phyloP scores from a whole-genome alignment of 2,113 vertebrate genomes.

The Suricata suricatta region DNA sequence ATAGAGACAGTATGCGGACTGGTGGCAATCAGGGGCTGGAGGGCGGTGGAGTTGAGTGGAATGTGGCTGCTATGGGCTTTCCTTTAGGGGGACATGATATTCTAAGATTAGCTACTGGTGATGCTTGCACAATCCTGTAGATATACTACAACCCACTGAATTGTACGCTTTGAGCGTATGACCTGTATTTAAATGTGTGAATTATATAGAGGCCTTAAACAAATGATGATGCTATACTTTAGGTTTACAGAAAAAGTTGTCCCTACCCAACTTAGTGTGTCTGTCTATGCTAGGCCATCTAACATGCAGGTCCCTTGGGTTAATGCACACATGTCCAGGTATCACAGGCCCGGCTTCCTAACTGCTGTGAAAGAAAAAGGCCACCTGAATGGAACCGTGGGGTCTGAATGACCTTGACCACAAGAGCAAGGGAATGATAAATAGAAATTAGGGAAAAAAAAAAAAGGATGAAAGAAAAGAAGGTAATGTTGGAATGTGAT shows the following conservation, averaged over 20 bases:
- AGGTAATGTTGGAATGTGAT: neutral
- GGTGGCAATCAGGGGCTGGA: neutral
- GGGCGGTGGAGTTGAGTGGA: neutral
- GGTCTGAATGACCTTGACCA: neutral
- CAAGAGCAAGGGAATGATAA: neutral
- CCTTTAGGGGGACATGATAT: neutral
- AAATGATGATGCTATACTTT: neutral
- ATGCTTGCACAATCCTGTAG: neutral
- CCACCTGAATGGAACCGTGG: neutral
- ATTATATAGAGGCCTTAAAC: neutral
- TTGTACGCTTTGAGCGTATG: neutral
- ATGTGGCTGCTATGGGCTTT: neutral
- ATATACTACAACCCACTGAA: neutral
- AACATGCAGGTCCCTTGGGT: neutral
- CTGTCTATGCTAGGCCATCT: neutral
- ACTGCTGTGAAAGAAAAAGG: conserved; percentile 8
- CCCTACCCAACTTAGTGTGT: neutral
- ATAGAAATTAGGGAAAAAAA: neutral
- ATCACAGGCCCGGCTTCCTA: neutral
- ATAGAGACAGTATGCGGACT: neutral
- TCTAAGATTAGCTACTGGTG: neutral
- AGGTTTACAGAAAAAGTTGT: neutral
- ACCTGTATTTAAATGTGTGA: neutral
- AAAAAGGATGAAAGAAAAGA: neutral
- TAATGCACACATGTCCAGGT: neutral